Conservation (phyloP, 2,797 vertebrate genomes). For the Podargus strigoides region DNA sequence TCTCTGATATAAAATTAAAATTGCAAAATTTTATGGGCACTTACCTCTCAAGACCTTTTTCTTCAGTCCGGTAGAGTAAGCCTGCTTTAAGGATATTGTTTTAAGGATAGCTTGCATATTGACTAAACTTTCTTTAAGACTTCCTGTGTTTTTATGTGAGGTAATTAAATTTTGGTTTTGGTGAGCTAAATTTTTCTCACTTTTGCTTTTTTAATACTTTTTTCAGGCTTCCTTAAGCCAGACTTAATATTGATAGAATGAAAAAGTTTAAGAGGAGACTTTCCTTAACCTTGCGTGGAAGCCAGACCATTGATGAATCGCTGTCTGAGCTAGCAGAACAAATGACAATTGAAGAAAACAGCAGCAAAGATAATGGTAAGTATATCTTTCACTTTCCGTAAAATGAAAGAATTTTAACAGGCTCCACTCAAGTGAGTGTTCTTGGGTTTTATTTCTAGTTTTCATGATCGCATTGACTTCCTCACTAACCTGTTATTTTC, state of each 20-base stretch:
- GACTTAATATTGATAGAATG: slow-evolving; percentile 88
- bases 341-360: slow-evolving; percentile 97
- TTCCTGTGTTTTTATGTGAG: background rate
- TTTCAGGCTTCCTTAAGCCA: slow-evolving; percentile 81
- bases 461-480: background rate
- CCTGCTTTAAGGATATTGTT: background rate
- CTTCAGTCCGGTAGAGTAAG: background rate
- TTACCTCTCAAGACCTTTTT: background rate
- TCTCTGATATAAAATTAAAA: background rate
- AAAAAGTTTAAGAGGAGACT: slow-evolving; percentile 97
- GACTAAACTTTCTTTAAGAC: background rate
- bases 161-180: background rate
- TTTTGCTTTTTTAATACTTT: slow-evolving; percentile 44
- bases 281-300: slow-evolving; percentile 92
- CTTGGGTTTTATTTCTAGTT: background rate
- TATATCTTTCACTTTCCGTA: background rate
- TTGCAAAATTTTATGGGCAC: background rate
- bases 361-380: slow-evolving; percentile 94
- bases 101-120: background rate
- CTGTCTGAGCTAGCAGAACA: slow-evolving; percentile 96
- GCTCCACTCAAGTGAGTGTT: background rate
- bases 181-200: background rate
- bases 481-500: background rate
- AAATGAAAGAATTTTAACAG: background rate
- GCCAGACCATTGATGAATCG: slow-evolving; percentile 96